Conservation (phyloP, 2,888 invertebrate species). For the Caenorhabditis wallacei region DNA sequence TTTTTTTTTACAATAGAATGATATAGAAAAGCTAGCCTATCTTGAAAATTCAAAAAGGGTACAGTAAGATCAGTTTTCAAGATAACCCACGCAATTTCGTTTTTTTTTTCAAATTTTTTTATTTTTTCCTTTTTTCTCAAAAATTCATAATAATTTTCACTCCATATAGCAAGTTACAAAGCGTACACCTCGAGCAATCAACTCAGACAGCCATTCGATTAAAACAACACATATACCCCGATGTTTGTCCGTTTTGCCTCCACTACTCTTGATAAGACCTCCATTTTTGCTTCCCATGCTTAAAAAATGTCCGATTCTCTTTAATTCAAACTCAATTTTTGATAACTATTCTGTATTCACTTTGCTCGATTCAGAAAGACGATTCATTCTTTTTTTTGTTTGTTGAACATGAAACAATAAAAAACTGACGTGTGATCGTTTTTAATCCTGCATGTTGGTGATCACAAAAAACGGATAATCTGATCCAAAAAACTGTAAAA, state of each 20-base stretch:
- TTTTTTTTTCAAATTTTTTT: background rate
- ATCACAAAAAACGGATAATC: constrained; percentile 29
- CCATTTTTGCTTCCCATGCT: background rate
- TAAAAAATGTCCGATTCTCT: background rate
- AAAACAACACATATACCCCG: background rate
- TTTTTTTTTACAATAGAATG: too few species aligned
- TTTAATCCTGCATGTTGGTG: constrained; percentile 19
- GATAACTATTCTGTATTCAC: too few species aligned
- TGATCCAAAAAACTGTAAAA: constrained; percentile 17
- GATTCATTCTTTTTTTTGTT: background rate
- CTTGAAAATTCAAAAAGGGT: too few species aligned
- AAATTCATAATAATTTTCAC: background rate
- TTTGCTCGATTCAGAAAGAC: background rate
- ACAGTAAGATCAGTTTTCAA: too few species aligned
- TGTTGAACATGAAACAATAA: background rate
- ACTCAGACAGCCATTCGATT: constrained; percentile 4
- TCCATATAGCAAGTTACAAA: constrained; percentile 1
- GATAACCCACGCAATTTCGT: too few species aligned
- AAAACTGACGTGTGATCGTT: constrained; percentile 1
- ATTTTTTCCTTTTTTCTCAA: background rate
- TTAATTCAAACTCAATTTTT: background rate
- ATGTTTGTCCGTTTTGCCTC: background rate
- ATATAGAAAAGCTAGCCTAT: too few species aligned
- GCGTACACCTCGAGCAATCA: constrained; percentile 5
- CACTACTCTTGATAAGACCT: constrained; percentile 4